Conservation (phyloP, 2,888 invertebrate species). For the Drosophila monieri region DNA sequence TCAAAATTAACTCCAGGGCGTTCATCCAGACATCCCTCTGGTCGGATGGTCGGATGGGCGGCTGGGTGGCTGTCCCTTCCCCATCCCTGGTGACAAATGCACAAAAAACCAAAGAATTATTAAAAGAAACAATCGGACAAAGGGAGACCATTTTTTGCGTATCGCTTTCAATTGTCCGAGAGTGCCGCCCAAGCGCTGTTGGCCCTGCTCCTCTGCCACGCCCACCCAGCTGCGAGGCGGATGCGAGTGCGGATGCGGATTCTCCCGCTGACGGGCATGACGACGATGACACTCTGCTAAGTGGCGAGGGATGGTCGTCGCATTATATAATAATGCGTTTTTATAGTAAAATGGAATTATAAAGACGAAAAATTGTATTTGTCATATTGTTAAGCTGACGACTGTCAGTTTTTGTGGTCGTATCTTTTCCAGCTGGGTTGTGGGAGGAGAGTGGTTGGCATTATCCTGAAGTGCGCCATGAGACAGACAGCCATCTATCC, state of each 20-base stretch:
- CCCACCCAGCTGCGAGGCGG: slow-evolving; percentile 33
- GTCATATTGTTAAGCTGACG: slow-evolving; percentile 79
- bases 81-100: slow-evolving; percentile 56
- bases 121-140: slow-evolving; percentile 19
- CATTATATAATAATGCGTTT: slow-evolving; percentile 76
- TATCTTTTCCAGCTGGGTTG: slow-evolving; percentile 4
- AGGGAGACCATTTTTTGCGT: slow-evolving; percentile 58
- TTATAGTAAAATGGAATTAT: slow-evolving; percentile 74
- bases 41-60: too few relatives aligned
- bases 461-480: slow-evolving; percentile 2
- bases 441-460: slow-evolving; percentile 15
- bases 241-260: slow-evolving; percentile 12
- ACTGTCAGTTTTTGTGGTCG: slow-evolving; percentile 59
- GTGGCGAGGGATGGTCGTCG: slow-evolving; percentile 49
- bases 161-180: slow-evolving; percentile 75
- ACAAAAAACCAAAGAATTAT: slow-evolving; percentile 34
- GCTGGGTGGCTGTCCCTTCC: not conserved
- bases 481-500: too few relatives aligned
- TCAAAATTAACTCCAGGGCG: slow-evolving; percentile 73
- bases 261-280: slow-evolving; percentile 21
- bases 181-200: slow-evolving; percentile 63
- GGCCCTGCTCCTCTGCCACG: slow-evolving; percentile 35
- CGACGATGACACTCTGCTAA: slow-evolving; percentile 45
- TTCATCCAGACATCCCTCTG: slow-evolving; percentile 53
- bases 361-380: slow-evolving; percentile 77